Evolutionary conservation across 2,888 invertebrate species (phyloP), one percentile per base, ranked within the genome.

Genomic region (Helicoverpa assulta): DNA sequence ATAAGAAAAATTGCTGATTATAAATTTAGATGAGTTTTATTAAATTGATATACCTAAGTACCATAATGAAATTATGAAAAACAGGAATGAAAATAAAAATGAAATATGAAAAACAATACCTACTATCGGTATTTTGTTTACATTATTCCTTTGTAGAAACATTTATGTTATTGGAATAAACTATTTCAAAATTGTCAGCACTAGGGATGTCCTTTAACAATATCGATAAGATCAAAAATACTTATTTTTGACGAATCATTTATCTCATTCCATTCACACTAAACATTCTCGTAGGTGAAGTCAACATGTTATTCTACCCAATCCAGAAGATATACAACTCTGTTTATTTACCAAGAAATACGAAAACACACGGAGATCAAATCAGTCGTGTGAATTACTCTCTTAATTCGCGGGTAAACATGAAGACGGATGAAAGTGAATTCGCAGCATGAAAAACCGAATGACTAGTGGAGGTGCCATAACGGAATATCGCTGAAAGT

Each of bases 351-450:
- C 21, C 29, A n/a, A 73, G n/a, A 57, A 40, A 40, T 12, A 53
- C 55, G 59, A 64, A 56, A 75, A 57, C 50, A 5, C 19, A 60
- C 57, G n/a, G 57, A 77, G 60, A 77, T 77, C 72, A 71, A 81
- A 70, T 67, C 53, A 59, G 63, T 50, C 65, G 56, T 62, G 73
- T 57, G 65, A 56, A 60, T 78, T 67, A 73, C 74, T 78, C 66
- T 78, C 67, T 54, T 66, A 63, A 70, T 54, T 67, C 63, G 56
- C 72, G 54, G 52, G 72, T 70, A 77, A 81, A 77, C 78, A 71
- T 26, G 57, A 81, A 77, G 81, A 77, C 60, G 70, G 63, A 77
- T 81, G 77, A 81, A 71, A 77, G 59, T 63, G 62, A 60, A 66
- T 76, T 56, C 19, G 40, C 19, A 52, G 43, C 26, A 26, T 26